Base-by-base conservation (phyloP, 1,140 invertebrate species). In the Gerris buenoi region DNA sequence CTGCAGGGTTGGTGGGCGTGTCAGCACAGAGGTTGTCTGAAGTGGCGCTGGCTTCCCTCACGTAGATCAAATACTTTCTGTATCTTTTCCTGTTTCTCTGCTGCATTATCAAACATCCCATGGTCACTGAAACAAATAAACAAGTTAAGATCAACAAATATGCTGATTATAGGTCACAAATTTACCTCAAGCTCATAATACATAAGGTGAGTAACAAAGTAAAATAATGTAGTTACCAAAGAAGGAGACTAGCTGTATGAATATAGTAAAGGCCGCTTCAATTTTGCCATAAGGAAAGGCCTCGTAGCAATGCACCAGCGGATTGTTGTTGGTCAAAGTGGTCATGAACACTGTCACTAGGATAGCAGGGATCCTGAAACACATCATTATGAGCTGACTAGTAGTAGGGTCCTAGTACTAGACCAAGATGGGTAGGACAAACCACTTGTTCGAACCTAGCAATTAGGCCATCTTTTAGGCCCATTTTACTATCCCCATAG, bases 61-160 rank as follows among this genome's bases (percentile, higher is more conserved):
- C 71, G 27, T 79, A 74, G 2, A 76, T 76, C 63, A 79, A 72
- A 70, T 82, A 83, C 65, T 79, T 78, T 64, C 79, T 78, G 69
- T 80, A 80, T 23, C 80, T 77, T 65, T 78, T 76, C 66, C 81
- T 79, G 71, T 87, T 87, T 15, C 87, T 79, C 72, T 92, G 88
- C 73, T 90, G 86, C 59, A 91, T 75, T 18, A 91, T 82, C 27
- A 92, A 77, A 71, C 85, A 88, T 0, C 86, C 84, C 25, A 89
- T 77, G 10, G 87, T 90, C 14, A 88, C 86, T 85, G 72, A 26
- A 78, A 68, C 63, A 75, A 65, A 69, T 57, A 71, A 67, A 71
- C 63, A n/a, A 73, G n/a, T n/a, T n/a, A n/a, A n/a, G n/a, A n/a
- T n/a, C n/a, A n/a, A n/a, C n/a, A n/a, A n/a, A n/a, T n/a, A n/a